Conservation (phyloP, 2,797 vertebrate species). For the Hypotaenidia philippensis region DNA sequence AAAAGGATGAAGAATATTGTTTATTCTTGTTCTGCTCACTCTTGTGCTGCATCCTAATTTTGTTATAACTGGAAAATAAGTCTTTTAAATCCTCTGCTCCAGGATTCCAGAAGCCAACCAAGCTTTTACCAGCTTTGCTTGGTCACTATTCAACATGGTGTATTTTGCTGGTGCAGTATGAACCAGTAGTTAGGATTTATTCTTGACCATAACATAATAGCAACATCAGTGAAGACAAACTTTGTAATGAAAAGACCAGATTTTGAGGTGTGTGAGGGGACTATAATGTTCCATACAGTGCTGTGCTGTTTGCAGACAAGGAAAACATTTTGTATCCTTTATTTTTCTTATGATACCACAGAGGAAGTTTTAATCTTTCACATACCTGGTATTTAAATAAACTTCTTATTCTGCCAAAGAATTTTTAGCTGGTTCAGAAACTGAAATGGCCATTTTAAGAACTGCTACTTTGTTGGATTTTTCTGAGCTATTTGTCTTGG, state of each 20-base stretch:
- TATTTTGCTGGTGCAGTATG: background rate
- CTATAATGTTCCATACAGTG: background rate
- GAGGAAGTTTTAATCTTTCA: background rate
- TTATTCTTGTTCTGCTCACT: background rate
- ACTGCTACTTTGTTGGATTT: background rate
- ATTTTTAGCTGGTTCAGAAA: background rate
- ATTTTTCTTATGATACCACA: background rate
- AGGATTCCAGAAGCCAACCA: background rate
- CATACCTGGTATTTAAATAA: background rate
- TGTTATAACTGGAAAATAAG: background rate
- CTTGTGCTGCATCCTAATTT: background rate
- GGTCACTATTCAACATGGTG: background rate
- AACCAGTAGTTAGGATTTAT: background rate
- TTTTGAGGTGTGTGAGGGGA: background rate
- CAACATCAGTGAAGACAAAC: background rate
- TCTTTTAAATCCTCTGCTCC: background rate
- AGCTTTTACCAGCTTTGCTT: background rate
- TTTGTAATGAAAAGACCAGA: background rate
- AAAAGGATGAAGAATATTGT: background rate
- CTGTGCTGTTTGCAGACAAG: background rate
- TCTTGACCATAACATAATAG: background rate
- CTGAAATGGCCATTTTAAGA: background rate
- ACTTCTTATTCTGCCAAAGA: conserved; percentile 41
- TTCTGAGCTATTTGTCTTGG: background rate
- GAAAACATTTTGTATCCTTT: background rate